phyloP scores from a whole-genome alignment of 2,113 vertebrate species.

The Mionectes macconnelli region DNA sequence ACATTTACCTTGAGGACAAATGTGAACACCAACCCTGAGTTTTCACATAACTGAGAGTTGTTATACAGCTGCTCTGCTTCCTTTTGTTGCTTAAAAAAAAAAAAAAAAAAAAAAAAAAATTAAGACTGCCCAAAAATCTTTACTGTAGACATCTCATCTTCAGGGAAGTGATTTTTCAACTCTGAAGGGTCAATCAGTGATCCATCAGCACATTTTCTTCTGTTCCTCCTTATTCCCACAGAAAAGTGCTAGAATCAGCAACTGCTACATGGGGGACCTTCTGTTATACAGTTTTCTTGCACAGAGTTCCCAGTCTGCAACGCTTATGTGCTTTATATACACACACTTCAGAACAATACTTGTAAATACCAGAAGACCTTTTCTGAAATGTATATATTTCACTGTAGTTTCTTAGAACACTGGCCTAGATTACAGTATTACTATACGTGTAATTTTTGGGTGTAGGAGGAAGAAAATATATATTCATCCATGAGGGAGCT shows the following conservation, averaged over 20 bases:
- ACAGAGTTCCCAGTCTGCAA: background rate
- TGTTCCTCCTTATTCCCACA: background rate
- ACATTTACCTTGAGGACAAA: background rate
- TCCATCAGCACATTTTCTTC: background rate
- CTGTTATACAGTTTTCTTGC: background rate
- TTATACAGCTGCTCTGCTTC: background rate
- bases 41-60: background rate
- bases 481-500: background rate
- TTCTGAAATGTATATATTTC: background rate
- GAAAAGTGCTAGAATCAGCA: background rate
- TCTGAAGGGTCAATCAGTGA: background rate
- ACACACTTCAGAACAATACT: background rate
- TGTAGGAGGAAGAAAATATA: background rate
- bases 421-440: background rate
- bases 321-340: background rate
- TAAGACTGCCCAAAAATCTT: background rate
- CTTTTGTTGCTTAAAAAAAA: background rate
- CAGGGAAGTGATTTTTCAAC: background rate
- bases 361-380: background rate
- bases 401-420: background rate
- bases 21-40: background rate
- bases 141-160: background rate
- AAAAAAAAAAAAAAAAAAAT: too few relatives aligned
- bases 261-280: background rate
- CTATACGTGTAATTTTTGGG: background rate